These are phyloP conservation scores for Ennomos erosarius DNA, from an alignment of 2,888 invertebrate genomes.

Conservation along the genomic window DNA sequence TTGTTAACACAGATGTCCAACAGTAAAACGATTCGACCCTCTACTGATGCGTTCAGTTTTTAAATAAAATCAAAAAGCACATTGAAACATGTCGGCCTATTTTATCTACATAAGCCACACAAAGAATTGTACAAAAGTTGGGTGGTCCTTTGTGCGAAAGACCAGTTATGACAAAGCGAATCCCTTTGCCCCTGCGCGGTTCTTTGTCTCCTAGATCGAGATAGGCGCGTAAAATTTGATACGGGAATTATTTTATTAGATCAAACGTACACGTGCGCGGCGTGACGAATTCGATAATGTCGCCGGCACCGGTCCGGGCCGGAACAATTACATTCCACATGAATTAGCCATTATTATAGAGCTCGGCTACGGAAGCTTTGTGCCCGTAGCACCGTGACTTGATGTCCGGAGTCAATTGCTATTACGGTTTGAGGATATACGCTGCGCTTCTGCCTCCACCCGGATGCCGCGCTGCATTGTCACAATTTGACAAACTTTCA, in stretches of 20 bases:
- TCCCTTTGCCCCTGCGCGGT: conserved; percentile 66
- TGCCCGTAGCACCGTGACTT: conserved; percentile 68
- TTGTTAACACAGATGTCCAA: conserved; percentile 18
- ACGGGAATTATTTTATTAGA: conserved; percentile 85
- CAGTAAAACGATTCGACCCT: conserved; percentile 38
- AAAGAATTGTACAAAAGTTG: conserved; percentile 71
- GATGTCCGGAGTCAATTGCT: conserved; percentile 67
- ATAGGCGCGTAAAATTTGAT: conserved; percentile 84
- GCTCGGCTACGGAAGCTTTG: conserved; percentile 73
- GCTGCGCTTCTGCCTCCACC: conserved; percentile 23
- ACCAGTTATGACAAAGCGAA: conserved; percentile 82
- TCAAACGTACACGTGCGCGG: conserved; percentile 81
- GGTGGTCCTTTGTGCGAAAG: conserved; percentile 73
- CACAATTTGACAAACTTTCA: no score
- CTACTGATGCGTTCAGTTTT: conserved; percentile 25
- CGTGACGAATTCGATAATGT: conserved; percentile 84
- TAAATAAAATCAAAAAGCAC: conserved; percentile 51
- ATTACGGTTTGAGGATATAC: conserved; percentile 50
- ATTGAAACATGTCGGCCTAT: conserved; percentile 67
- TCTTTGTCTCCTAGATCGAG: conserved; percentile 83
- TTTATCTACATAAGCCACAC: conserved; percentile 67
- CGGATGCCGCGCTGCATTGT: not conserved
- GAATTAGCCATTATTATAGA: conserved; percentile 79
- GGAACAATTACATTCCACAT: conserved; percentile 82
- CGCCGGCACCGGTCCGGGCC: conserved; percentile 59